phyloP scores from a whole-genome alignment of 2,113 vertebrate genomes.

The Caranx melampygus region DNA sequence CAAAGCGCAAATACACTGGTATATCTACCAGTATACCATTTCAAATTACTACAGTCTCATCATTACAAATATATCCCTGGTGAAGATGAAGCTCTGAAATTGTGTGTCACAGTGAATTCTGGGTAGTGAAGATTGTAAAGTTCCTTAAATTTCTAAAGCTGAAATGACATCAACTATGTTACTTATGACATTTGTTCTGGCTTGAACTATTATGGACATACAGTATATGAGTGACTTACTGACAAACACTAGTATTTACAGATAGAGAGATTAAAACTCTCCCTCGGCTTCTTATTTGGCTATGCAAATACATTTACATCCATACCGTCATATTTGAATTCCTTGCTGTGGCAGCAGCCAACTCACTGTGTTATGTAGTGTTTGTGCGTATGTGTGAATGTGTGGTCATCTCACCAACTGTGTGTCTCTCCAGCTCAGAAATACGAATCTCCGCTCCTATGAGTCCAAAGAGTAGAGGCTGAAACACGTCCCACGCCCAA shows the following conservation, averaged over 20 bases:
- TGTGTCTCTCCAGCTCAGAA: constrained; percentile 84
- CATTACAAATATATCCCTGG: not conserved
- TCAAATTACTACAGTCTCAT: not conserved
- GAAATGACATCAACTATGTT: not conserved
- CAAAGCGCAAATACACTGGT: not conserved
- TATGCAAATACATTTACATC: constrained; percentile 69
- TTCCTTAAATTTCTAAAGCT: too few species aligned
- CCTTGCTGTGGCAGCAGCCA: constrained; percentile 22
- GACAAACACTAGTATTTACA: constrained; percentile 2
- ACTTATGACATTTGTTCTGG: not conserved
- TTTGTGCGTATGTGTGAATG: constrained; percentile 19
- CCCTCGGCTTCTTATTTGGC: constrained; percentile 12
- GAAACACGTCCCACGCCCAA: constrained; percentile 90
- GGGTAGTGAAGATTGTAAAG: too few species aligned
- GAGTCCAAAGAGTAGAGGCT: constrained; percentile 95
- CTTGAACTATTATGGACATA: not conserved
- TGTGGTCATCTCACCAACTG: constrained; percentile 88
- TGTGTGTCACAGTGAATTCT: not conserved
- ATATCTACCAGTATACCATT: not conserved
- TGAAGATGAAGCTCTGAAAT: not conserved
- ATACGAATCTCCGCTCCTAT: constrained; percentile 94
- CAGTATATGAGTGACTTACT: not conserved
- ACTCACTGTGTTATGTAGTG: constrained; percentile 12
- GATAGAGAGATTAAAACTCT: not conserved
- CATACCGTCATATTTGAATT: constrained; percentile 53